Base-by-base conservation (phyloP, 2,797 vertebrate species). In the Esox lucius region DNA sequence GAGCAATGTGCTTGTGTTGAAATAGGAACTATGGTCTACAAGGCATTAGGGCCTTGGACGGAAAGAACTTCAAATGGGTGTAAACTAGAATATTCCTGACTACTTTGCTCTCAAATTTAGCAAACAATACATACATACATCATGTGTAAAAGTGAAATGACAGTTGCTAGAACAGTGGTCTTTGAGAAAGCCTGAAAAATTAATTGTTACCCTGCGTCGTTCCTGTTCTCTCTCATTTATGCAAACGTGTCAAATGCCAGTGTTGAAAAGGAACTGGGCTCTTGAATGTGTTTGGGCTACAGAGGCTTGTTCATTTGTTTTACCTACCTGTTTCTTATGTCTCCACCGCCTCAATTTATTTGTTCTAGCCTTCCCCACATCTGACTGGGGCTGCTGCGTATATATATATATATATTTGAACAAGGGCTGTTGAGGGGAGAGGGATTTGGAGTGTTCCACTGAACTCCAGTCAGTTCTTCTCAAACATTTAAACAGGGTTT, bases 251-350 rank as follows among this genome's bases (percentile, higher is more conserved):
- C 76, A 71, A 84, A 22, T 39, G 75, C 81, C 78, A 73, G 78
- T 75, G 81, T 75, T 85, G 85, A 90, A 85, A 88, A 76, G 77
- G 74, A 71, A 80, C 73, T 79, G 80, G 81, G 78, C 81, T 87
- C 86, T 87, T 89, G 83, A 76, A 80, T 87, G 88, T 90, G 86
- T 91, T 90, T 91, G 85, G 81, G 85, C 83, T 81, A 73, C 16
- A 16, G 74, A 75, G 81, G 53, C 85, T 82, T 87, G 87, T 90
- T 89, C 86, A 87, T 90, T 90, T 91, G 80, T 90, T 90, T 91
- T 86, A 87, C 81, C 80, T 86, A 56, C 83, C 77, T 77, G 78
- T 75, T 71, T 76, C 86, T 83, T 86, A 81, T 83, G 79, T 84
- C 76, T 90, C 83, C 85, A 85, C 79, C 73, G 22, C 78, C 84